Base-by-base conservation (phyloP, 1,140 invertebrate species). In the Lepidurus apus region DNA sequence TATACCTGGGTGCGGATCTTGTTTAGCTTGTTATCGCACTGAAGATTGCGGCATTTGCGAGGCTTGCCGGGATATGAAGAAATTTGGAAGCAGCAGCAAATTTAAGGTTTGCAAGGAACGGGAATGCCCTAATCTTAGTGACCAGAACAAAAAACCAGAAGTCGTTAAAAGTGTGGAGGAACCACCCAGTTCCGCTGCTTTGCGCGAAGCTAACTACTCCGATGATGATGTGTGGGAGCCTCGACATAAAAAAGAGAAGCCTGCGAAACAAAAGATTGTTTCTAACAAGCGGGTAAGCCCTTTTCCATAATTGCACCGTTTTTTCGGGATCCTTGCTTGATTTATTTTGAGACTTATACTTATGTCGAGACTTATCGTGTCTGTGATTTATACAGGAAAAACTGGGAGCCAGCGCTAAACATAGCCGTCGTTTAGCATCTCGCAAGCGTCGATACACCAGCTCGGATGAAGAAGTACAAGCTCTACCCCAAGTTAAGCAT, bases 21-120 rank as follows among this genome's bases (percentile, higher is more conserved):
- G 95, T 83, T 89, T 90, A 21, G 93, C 93, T 1, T 97, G 95
- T 84, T 86, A 91, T 45, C 87, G 92, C 79, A 88, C 87, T 10
- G 90, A 94, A 82, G 93, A 96, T 84, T 97, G 95, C 88, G 94
- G 93, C 6, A 89, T 90, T 82, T 97, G 95, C 84, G 93, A 94
- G 80, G 89, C 91, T 13, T 95, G 95, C 84, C 89, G 89, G 85
- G 84, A 84, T 82, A 93, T 93, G 85, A 91, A 90, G 81, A 93
- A 93, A 84, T 92, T 91, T 86, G 91, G 92, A 1, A 89, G 89
- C 1, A 89, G 88, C 7, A 89, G 90, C 79, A 90, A 90, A 83
- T 84, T 92, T 8, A 91, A 94, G 81, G 87, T 88, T 82, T 88
- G 88, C 81, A 80, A 87, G 75, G 83, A 87, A 78, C 81, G 88